Base-by-base conservation (phyloP, 2,797 vertebrate species). In the Gymnopithys bicolor region DNA sequence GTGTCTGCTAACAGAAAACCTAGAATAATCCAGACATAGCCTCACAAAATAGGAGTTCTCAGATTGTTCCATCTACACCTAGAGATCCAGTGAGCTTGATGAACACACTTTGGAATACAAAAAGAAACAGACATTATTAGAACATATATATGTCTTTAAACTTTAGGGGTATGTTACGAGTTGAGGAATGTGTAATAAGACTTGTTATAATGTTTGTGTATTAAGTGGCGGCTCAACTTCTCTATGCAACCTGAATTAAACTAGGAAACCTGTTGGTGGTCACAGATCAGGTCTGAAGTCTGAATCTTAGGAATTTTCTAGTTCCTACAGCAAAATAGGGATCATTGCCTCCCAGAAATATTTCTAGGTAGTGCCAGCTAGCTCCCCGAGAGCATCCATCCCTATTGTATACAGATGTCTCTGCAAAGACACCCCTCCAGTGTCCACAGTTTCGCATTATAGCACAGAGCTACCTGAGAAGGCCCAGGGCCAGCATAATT, bases 321-420 rank as follows among this genome's bases (percentile, higher is more conserved):
- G 7, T 32, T 89, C 16, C 25, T 67, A 2, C 27, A 58, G 43
- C n/a, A 66, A 76, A 84, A 62, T 6, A 15, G 24, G 15, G 7
- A 43, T 84, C 39, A 11, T 4, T 74, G 73, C 15, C 11, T 69
- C 4, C 9, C 35, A 32, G 13, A 58, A 53, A 48, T 62, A 43
- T 73, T 82, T 64, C 46, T 45, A 30, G 77, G 13, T 55, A 6
- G 18, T 2, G 8, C 33, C 45, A 74, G 27, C 35, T 39, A 6
- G n/a, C 19, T 79, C 15, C 7, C 55, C 53, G 75, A 58, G 51
- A 73, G 5, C 28, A 13, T 58, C 19, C 33, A 27, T 64, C 58
- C 8, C 13, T 49, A 0, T 32, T 41, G 23, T 16, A 13, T 27
- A 48, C 3, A 2, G 2, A 2, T 13, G 16, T 49, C n/a, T 81